A percentile compares a stretch with the other conserved stretches of the same genome.
These are phyloP conservation scores for Cetoscarus ocellatus DNA, from an alignment of 2,797 vertebrate genomes.

Conservation along the genomic window DNA sequence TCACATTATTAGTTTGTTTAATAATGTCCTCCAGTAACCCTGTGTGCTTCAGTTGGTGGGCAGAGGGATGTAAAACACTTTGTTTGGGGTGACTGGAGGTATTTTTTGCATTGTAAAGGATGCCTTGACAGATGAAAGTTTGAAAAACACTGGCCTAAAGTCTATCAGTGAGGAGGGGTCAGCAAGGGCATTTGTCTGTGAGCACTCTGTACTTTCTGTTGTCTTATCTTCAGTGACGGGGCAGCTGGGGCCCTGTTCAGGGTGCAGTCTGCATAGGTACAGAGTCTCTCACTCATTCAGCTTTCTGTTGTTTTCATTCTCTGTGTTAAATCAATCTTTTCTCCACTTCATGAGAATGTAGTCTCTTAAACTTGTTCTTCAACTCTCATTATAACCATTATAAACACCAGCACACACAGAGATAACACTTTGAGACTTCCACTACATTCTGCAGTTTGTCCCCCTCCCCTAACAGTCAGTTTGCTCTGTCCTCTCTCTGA, in stretches of 20 bases:
- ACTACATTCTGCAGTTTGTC: background rate
- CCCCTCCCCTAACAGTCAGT: conserved; percentile 8
- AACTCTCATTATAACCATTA: background rate
- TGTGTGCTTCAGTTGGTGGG: too few relatives aligned
- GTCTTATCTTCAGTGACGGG: conserved; percentile 36
- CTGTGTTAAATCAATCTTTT: background rate
- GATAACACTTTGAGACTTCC: background rate
- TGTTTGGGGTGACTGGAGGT: too few relatives aligned
- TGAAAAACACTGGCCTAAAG: too few relatives aligned
- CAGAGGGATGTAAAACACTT: too few relatives aligned
- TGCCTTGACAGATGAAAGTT: too few relatives aligned
- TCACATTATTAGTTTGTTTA: too few relatives aligned
- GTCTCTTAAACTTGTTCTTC: background rate
- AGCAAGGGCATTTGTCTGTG: background rate
- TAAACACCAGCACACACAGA: background rate
- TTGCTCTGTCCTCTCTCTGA: conserved; percentile 23
- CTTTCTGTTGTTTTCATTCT: background rate
- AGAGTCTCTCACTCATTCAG: conserved; percentile 11
- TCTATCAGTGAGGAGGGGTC: conserved; percentile 1
- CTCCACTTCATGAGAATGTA: background rate
- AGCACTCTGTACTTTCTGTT: conserved; percentile 23
- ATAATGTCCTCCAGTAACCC: too few relatives aligned
- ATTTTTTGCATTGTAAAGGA: too few relatives aligned
- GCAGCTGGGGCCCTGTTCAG: conserved; percentile 2
- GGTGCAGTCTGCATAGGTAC: conserved; percentile 5